Percentiles rank a stretch among this genome's conserved stretches.
Evolutionary conservation across 2,888 invertebrate genomes (phyloP).

Genomic region (Drosophila paranaensis): DNA sequence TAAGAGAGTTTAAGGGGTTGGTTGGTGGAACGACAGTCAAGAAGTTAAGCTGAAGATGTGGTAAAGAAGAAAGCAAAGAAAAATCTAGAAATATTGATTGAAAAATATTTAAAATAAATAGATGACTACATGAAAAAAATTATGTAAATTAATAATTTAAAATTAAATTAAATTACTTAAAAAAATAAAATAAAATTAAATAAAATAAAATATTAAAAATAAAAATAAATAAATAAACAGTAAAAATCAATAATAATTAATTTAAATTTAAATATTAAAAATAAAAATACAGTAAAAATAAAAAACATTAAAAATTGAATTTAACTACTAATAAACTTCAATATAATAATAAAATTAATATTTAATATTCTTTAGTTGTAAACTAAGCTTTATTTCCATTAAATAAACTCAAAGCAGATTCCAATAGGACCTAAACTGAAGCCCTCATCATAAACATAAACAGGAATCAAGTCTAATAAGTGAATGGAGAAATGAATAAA

Average conservation of each 20-base stretch:
- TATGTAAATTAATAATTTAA: background rate
- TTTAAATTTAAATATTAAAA: no score
- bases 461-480: background rate
- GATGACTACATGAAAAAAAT: background rate
- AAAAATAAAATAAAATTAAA: no score
- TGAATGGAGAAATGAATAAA: background rate
- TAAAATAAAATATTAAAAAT: no score
- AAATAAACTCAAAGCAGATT: background rate
- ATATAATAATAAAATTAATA: no score
- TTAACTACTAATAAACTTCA: no score
- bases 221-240: no score
- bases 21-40: constrained; percentile 17
- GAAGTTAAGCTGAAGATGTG: background rate
- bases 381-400: background rate
- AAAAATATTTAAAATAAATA: background rate
- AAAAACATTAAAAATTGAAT: no score
- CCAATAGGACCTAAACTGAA: background rate
- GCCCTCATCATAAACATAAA: background rate
- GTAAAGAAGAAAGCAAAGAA: background rate
- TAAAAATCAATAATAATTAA: no score
- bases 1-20: constrained; percentile 11
- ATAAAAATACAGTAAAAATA: no score
- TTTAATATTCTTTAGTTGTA: background rate
- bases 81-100: background rate
- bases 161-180: no score